Evolutionary conservation across 2,797 vertebrate species (phyloP).

Genomic region (Protonibea diacanthus): DNA sequence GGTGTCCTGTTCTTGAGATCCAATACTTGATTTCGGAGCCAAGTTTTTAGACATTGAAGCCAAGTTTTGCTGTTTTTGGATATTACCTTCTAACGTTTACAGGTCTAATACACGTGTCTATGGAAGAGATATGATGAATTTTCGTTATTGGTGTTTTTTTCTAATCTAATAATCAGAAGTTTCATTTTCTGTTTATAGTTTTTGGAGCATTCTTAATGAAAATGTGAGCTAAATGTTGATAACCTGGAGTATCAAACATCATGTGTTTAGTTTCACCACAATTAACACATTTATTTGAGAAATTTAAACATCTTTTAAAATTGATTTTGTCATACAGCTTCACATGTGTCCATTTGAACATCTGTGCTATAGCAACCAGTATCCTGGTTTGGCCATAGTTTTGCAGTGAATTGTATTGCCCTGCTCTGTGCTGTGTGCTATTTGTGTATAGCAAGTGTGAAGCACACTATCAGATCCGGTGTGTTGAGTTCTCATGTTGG

Average conservation of each 20-base stretch:
- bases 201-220: background rate
- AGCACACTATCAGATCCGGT: conserved; percentile 36
- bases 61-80: conserved; percentile 3
- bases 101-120: background rate
- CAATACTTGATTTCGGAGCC: background rate
- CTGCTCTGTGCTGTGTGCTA: background rate
- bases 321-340: background rate
- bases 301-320: background rate
- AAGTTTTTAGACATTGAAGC: background rate
- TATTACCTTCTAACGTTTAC: background rate
- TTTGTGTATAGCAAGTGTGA: conserved; percentile 26
- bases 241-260: background rate
- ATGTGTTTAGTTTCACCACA: background rate
- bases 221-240: background rate
- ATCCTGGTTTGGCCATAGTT: background rate
- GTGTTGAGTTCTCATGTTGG: conserved; percentile 34
- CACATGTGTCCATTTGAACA: conserved; percentile 2
- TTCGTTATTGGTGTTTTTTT: no score
- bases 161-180: background rate
- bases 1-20: background rate
- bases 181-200: background rate
- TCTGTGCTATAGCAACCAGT: background rate
- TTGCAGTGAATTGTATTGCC: background rate
- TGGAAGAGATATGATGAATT: background rate
- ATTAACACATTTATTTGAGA: no score